A percentile compares a stretch with the other conserved stretches of the same genome.
Evolutionary conservation across 2,113 vertebrate species (phyloP).

Genomic region (Nothobranchius kuhntae): DNA sequence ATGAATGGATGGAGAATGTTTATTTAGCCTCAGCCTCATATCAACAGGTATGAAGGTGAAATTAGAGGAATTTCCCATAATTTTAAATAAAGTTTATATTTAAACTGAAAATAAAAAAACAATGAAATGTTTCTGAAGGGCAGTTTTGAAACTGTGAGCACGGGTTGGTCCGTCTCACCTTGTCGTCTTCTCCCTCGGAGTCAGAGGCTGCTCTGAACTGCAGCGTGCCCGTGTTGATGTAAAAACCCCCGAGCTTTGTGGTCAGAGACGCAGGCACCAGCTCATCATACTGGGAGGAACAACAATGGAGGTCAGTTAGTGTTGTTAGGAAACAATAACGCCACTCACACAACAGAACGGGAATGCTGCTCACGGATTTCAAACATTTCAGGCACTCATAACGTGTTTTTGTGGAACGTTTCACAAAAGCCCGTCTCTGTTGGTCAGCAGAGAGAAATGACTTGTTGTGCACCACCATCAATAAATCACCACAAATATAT

Average conservation of each 20-base stretch:
- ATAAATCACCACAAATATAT: slow-evolving; percentile 34
- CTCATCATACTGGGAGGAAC: slow-evolving; percentile 85
- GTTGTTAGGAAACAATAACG: slow-evolving; percentile 30
- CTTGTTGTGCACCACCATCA: slow-evolving; percentile 26
- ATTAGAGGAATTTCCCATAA: too few relatives aligned
- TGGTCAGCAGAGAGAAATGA: slow-evolving; percentile 29
- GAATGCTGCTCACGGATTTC: background rate
- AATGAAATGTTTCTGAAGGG: too few relatives aligned
- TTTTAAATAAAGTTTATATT: too few relatives aligned
- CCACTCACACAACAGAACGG: slow-evolving; percentile 11
- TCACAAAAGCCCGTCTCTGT: slow-evolving; percentile 1
- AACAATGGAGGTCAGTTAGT: slow-evolving; percentile 36
- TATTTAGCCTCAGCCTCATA: too few relatives aligned
- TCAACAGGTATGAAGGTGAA: too few relatives aligned
- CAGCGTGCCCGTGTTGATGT: slow-evolving; percentile 96
- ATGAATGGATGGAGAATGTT: too few relatives aligned
- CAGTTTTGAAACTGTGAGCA: background rate
- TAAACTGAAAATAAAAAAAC: background rate
- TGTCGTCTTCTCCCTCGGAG: slow-evolving; percentile 90
- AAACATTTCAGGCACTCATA: slow-evolving; percentile 15
- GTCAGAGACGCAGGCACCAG: slow-evolving; percentile 95
- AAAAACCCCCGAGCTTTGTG: slow-evolving; percentile 98
- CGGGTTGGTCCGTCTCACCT: slow-evolving; percentile 74
- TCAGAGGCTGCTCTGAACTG: slow-evolving; percentile 95
- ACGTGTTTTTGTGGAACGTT: slow-evolving; percentile 17